A percentile compares a stretch with the other conserved stretches of the same genome.
These are phyloP conservation scores for Pinna nobilis DNA, from an alignment of 1,140 invertebrate species.

Conservation along the genomic window DNA sequence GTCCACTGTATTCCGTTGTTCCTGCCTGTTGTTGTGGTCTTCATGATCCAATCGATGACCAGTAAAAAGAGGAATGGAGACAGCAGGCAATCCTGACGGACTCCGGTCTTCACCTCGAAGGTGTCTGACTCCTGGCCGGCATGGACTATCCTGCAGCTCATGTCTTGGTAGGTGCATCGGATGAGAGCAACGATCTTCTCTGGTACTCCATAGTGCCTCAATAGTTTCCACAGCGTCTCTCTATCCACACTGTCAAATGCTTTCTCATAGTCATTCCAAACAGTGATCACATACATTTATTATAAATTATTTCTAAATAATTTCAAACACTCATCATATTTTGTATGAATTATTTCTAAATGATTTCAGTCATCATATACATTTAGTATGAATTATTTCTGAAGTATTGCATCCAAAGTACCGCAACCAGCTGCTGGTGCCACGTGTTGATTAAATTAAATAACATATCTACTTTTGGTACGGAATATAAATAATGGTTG, in stretches of 20 bases:
- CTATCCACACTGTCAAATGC: slow-evolving; percentile 61
- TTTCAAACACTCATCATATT: no score
- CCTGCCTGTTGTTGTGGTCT: slow-evolving; percentile 8
- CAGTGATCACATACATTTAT: no score
- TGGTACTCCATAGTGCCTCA: slow-evolving; percentile 41
- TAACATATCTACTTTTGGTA: no score
- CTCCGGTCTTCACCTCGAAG: slow-evolving; percentile 37
- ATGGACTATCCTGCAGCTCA: slow-evolving; percentile 39
- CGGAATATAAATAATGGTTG: no score
- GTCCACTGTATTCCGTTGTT: slow-evolving; percentile 37
- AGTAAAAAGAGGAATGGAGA: slow-evolving; percentile 43
- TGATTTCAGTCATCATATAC: no score
- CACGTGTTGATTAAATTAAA: no score
- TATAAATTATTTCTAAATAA: no score
- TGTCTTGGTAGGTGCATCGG: not conserved
- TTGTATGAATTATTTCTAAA: no score
- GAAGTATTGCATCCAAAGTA: no score
- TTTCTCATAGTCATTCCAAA: not conserved
- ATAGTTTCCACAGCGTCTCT: slow-evolving; percentile 47
- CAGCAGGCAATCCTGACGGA: slow-evolving; percentile 42
- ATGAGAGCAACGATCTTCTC: slow-evolving; percentile 42
- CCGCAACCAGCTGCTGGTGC: no score
- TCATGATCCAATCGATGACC: slow-evolving; percentile 41
- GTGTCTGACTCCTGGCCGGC: slow-evolving; percentile 33
- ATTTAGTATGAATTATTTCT: no score